Evolutionary conservation across 2,888 invertebrate species (phyloP), one percentile per base, ranked within the genome.

Genomic region (Loripinus fragilis): DNA sequence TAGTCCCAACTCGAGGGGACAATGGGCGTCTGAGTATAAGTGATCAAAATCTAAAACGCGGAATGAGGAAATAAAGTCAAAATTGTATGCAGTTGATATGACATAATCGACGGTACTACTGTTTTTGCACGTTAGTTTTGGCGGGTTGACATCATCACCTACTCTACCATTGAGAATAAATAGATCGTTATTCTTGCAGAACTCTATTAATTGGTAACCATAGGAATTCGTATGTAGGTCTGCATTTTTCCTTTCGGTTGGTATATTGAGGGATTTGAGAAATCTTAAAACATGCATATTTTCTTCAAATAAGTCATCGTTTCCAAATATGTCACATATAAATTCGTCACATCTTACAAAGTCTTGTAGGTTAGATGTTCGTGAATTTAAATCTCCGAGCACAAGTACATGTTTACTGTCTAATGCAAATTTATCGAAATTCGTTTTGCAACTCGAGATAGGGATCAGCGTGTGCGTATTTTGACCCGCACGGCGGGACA

Each of bases 401-500:
- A 69, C n/a, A 2, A 50, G 25, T n/a, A 69, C 2, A 30, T n/a
- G 0, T 3, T 33, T 12, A 20, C 15, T 50, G 35, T 2, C 17
- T 45, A 3, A 2, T 15, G 15, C 8, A 50, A 50, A 69, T 1
- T 50, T 50, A 23, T 69, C 52, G 12, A 69, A 69, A 45, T 2
- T 50, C 69, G 20, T 10, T 50, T 50, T 69, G 69, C n/a, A 69
- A 50, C n/a, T 69, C 69, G 28, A 50, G 69, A 50, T 69, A 69
- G 15, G 69, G 69, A n/a, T 69, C 69, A 17, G 50, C 0, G n/a
- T 69, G 45, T 23, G 50, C 28, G 45, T 50, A 69, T 28, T 33
- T 69, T 25, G 69, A 33, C 30, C 50, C 30, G 20, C n/a, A 50
- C 0, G 69, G 69, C 28, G 69, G 69, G 15, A 69, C 50, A 33